Evolutionary conservation across 2,113 vertebrate genomes (phyloP).

Genomic region (Coptodon bakossiorum): DNA sequence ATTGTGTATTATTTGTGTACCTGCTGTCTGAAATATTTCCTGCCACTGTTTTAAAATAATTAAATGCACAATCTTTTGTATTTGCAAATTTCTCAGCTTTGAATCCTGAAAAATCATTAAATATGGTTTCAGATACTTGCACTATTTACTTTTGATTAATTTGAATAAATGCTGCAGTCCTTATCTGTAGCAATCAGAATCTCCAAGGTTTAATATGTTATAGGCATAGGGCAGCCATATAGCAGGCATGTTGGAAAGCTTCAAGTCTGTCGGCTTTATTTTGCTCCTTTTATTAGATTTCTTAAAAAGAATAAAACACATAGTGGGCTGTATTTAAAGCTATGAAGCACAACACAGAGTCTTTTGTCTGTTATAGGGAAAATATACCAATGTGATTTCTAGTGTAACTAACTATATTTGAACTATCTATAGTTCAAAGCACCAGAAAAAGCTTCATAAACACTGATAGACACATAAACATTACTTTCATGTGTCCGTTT

Average conservation of each 20-base stretch:
- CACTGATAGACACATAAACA: background rate
- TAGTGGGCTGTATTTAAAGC: background rate
- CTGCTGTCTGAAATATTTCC: background rate
- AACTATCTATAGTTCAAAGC: background rate
- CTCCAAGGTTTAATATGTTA: background rate
- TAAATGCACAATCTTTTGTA: background rate
- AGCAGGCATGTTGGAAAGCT: background rate
- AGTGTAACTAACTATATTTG: background rate
- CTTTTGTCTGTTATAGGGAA: background rate
- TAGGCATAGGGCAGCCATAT: rapidly evolving
- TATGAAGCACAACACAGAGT: background rate
- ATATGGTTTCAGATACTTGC: background rate
- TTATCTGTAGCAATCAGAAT: background rate
- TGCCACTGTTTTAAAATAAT: background rate
- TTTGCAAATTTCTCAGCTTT: background rate
- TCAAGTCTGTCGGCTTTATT: background rate
- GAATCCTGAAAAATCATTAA: background rate
- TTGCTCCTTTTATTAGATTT: background rate
- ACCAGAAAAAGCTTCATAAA: background rate
- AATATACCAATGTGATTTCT: rapidly evolving
- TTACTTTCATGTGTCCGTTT: background rate
- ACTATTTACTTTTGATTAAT: background rate
- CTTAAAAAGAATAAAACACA: background rate
- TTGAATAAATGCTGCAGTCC: background rate
- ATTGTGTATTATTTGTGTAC: background rate